Evolutionary conservation across 2,113 vertebrate species (phyloP), one percentile per base, ranked within the genome.

Genomic region (Toxostoma redivivum): DNA sequence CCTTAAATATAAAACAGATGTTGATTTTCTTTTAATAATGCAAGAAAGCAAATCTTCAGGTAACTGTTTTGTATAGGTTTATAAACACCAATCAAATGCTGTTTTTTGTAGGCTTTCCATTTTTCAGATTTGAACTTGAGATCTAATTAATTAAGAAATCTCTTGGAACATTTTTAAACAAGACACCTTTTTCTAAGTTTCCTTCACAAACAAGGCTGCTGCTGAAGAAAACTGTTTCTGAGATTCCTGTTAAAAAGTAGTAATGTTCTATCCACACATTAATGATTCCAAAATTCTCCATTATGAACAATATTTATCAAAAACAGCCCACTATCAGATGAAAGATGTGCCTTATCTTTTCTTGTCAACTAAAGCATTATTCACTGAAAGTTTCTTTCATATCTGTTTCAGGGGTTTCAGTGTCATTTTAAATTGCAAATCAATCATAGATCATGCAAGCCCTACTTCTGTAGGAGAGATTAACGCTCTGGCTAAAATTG

Each of bases 371-470:
- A 97, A 98, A 98, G 98, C 98, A 99, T 99, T 99, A 98, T 97
- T 99, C 99, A 99, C 98, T 94, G 98, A 98, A 99, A 99, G 98
- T 99, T 99, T 98, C 98, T 98, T 98, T 98, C 99, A 98, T 99
- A 99, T 98, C 98, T 98, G 98, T 99, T 99, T 99, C 98, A 94
- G 98, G 98, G 97, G 97, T 97, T 98, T 98, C 97, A 98, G 98
- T 98, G 98, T 99, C 98, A 99, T 98, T 98, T 98, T 98, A 98
- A 99, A 99, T 99, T 99, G 98, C 98, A 98, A 99, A 99, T 99
- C 99, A 99, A 99, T 99, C 99, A 99, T 98, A 97, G 95, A 99
- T 99, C 98, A 98, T 95, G 95, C 98, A 98, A 98, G 98, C 97
- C 97, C 98, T 98, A 96, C 94, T 98, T 98, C 98, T 97, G 97